Base-by-base conservation (phyloP, 2,797 vertebrate genomes). In the Triplophysa yarkandensis region DNA sequence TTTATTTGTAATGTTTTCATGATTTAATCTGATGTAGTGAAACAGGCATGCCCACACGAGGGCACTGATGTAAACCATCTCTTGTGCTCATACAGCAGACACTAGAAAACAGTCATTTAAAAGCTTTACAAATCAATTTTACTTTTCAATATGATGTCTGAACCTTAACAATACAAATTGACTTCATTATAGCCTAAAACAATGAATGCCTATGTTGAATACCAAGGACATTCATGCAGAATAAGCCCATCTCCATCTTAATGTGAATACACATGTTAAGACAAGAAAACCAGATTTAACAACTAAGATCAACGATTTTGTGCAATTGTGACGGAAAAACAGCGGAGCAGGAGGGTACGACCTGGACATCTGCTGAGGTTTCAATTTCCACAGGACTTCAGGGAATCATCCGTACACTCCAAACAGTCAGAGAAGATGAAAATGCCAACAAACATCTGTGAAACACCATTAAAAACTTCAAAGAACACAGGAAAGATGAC, bases 231-330 rank as follows among this genome's bases (percentile, higher is more conserved):
- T 16, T 11, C 7, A 9, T 0, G 16, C 23, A 50, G 8, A 71
- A 28, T 17, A 50, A 71, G 21, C 21, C 2, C 3, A 36, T 44
- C 36, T 30, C 8, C 9, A 43, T 44, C 28, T 60, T n/a, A 13
- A 14, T 46, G 41, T 32, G 55, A 60, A 61, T 43, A 55, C n/a
- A 7, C 41, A 54, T 60, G 60, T 60, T 32, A 32, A 44, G 11
- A 36, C 36, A 3, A 77, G 76, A 76, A 50, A 74, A 80, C 83
- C 76, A 60, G 41, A 80, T 83, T 61, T 82, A 87, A 85, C 83
- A 81, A 86, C 63, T 28, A 77, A 34, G 81, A 86, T 86, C 83
- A 81, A 86, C 84, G 80, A 74, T 84, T 86, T 82, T 76, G 77
- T 77, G 75, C 74, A 84, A 81, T 83, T 72, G 46, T 28, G 21